Base-by-base conservation (phyloP, 2,888 invertebrate genomes). In the Periphyllus acericola region DNA sequence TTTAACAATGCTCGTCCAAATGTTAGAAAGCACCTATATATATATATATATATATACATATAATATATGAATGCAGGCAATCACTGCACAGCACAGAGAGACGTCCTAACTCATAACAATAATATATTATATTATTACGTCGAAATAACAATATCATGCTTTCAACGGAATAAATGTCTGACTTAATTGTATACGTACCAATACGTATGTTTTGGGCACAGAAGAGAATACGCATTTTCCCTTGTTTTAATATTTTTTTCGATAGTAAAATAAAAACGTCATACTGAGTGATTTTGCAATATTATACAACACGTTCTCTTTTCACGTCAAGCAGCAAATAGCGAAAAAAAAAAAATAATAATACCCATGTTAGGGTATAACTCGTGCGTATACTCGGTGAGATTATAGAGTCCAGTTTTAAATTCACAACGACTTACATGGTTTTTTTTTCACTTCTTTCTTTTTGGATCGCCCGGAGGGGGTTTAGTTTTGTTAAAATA, bases 401-500 rank as follows among this genome's bases (percentile, higher is more conserved):
- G 14, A 52, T 55, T 79, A 60, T 34, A 78, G 55, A 55, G 79
- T 79, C 79, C 79, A 79, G 79, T 55, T 60, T 52, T 60, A 32
- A 46, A 78, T 79, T 79, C 60, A 55, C 60, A 34, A 60, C 79
- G 34, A 52, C 71, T 68, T 55, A 34, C 74, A n/a, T n/a, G 83
- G 60, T 72, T 83, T 83, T 72, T 71, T 83, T 72, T n/a, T 60
- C n/a, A 17, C 17, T 60, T 60, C 3, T 66, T 32, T 79, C 29
- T 52, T 60, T 79, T 32, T 55, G 32, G 11, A 74, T 46, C n/a
- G n/a, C 34, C 55, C 55, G 40, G 84, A 75, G 75, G 84, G 83
- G 75, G 34, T 76, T 83, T 9, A 14, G 71, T 71, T 84, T 46
- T 32, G 40, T 55, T 76, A 32, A 36, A 81, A 87, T 87, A 60